phyloP scores from a whole-genome alignment of 2,888 invertebrate species.

The Chydorus sphaericus region DNA sequence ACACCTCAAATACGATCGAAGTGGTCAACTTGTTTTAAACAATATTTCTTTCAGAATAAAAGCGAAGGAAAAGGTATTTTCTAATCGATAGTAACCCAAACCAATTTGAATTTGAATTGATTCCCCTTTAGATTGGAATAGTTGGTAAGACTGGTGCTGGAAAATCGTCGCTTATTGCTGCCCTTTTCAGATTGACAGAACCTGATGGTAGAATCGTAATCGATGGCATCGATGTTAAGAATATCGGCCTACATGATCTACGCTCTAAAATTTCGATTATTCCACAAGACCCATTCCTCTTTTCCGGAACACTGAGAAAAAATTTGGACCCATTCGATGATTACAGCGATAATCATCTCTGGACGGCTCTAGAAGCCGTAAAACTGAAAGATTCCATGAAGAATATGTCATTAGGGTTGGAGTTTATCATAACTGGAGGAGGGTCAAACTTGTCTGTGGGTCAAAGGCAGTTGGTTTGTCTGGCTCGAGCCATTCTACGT shows the following conservation, averaged over 20 bases:
- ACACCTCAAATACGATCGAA: too few relatives aligned
- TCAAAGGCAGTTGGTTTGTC: constrained; percentile 74
- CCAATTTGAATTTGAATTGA: neutral
- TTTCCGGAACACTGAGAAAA: constrained; percentile 71
- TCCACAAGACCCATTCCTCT: constrained; percentile 80
- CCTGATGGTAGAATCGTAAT: constrained; percentile 29
- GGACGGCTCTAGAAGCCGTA: constrained; percentile 70
- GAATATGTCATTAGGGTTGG: constrained; percentile 24
- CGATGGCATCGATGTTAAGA: constrained; percentile 30
- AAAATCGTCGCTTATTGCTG: constrained; percentile 31
- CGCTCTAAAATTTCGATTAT: constrained; percentile 75
- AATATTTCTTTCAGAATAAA: constrained; percentile 29
- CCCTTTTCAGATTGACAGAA: constrained; percentile 32
- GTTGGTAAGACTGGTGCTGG: constrained; percentile 27
- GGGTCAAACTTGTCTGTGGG: constrained; percentile 77
- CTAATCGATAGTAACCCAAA: neutral
- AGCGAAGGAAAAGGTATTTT: constrained; percentile 30
- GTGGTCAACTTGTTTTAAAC: constrained; percentile 34
- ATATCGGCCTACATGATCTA: constrained; percentile 45
- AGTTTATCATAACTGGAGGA: constrained; percentile 39
- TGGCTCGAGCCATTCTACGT: constrained; percentile 72
- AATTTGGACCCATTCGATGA: constrained; percentile 81
- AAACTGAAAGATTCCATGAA: constrained; percentile 22
- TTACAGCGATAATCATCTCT: constrained; percentile 58
- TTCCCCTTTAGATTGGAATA: constrained; percentile 17